Conservation (phyloP, 2,113 vertebrate species). For the Campylorhamphus procurvoides region DNA sequence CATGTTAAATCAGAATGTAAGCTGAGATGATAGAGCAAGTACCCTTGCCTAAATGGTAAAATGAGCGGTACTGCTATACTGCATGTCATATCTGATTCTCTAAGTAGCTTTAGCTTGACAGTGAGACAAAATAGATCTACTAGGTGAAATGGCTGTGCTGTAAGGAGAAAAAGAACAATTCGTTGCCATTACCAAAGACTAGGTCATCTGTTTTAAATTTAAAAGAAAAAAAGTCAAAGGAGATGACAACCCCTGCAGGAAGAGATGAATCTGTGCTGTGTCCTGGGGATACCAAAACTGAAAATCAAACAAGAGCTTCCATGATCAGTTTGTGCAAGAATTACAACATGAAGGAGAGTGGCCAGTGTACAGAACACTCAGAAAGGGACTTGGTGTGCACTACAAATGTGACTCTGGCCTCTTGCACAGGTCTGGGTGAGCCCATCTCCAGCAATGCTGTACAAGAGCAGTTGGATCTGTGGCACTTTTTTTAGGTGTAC, state of each 20-base stretch:
- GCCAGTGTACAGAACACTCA: not conserved
- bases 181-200: not conserved
- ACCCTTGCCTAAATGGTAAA: not conserved
- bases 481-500: not conserved
- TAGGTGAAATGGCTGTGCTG: not conserved
- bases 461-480: not conserved
- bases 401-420: not conserved
- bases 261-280: not conserved
- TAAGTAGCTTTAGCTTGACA: not conserved
- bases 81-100: accelerated
- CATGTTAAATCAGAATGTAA: not conserved
- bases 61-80: not conserved
- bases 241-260: not conserved
- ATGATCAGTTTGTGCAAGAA: not conserved
- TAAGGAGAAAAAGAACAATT: not conserved
- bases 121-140: not conserved
- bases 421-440: not conserved
- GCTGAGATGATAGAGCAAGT: not conserved
- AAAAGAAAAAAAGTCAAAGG: not conserved
- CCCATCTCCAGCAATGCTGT: not conserved
- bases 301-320: not conserved
- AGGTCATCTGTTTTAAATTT: not conserved
- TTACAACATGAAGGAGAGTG: not conserved
- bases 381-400: not conserved
- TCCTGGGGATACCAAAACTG: not conserved